Evolutionary conservation across 35 echinoderm and acorn worm species (phyloP), one percentile per base, ranked within the genome.

Genomic region (Amphiura filiformis): DNA sequence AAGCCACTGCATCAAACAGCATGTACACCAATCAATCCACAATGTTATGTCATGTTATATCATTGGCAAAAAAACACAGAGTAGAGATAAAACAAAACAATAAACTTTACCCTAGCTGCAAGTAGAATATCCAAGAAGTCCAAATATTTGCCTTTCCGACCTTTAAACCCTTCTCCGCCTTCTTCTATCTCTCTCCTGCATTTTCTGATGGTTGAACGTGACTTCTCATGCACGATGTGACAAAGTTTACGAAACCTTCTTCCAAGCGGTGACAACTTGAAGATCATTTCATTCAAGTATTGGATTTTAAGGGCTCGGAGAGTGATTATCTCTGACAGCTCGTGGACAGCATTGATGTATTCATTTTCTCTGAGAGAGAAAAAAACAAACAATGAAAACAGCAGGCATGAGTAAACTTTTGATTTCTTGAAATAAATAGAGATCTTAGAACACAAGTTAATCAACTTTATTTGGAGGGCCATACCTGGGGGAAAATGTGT

Each of bases 81-180:
- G n/a, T n/a, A n/a, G n/a, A n/a, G n/a, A n/a, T n/a, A n/a, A n/a
- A n/a, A n/a, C n/a, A n/a, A n/a, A n/a, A n/a, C n/a, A n/a, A n/a
- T n/a, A n/a, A n/a, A n/a, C n/a, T n/a, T n/a, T 35, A 80, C 78
- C 78, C 38, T 80, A 1, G 78, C 78, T 32, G 33, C 33, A 12
- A 80, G 78, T 36, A 80, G 35, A 20, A 80, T 80, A 35, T 80
- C 78, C 18, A 80, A 80, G 78, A 80, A 80, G 78, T 80, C 78
- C 33, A 80, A 18, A 35, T 80, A 35, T 38, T 80, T 80, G n/a
- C 78, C 38, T 0, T 36, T 26, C 36, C 35, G 3, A 32, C 33
- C 38, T 80, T 80, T 31, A 80, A 34, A 3, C 14, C 18, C 36
- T 34, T 34, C 33, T 15, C 11, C 33, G 3, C 22, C n/a, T 18